Conservation (phyloP, 1,140 invertebrate genomes). For the Magallana ariakensis region DNA sequence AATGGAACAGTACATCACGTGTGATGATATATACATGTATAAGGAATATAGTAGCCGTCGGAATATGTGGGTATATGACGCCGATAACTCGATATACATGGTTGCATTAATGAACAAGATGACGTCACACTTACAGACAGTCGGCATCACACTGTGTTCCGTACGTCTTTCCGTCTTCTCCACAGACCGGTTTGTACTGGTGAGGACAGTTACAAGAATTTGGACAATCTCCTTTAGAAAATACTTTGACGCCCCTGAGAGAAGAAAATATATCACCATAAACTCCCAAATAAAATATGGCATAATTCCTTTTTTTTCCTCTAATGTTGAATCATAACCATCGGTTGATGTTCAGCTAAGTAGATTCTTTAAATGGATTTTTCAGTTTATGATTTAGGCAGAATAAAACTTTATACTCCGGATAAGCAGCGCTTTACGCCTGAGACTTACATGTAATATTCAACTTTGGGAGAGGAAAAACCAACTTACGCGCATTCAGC, state of each 20-base stretch:
- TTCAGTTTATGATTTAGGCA: not conserved
- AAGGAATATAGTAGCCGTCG: too few relatives aligned
- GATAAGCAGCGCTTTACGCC: not conserved
- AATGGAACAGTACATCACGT: too few relatives aligned
- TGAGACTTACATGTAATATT: too few relatives aligned
- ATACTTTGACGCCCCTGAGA: not conserved
- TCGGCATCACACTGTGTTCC: not conserved
- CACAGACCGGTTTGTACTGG: slow-evolving; percentile 17
- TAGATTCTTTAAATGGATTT: not conserved
- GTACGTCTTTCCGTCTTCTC: not conserved
- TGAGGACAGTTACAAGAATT: slow-evolving; percentile 1
- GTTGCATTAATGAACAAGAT: too few relatives aligned
- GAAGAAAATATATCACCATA: not conserved
- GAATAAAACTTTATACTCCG: not conserved
- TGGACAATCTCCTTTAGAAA: not conserved
- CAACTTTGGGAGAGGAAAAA: not conserved
- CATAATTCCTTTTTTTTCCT: not conserved
- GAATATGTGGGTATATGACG: too few relatives aligned
- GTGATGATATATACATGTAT: too few relatives aligned
- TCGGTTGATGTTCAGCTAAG: not conserved
- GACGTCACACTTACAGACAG: not conserved
- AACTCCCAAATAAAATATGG: not conserved
- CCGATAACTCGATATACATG: too few relatives aligned
- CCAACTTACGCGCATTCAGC: slow-evolving; percentile 7
- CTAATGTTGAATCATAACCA: not conserved